A percentile compares a stretch with the other conserved stretches of the same genome.
phyloP scores from a whole-genome alignment of 2,113 vertebrate species.

The Semnopithecus entellus region DNA sequence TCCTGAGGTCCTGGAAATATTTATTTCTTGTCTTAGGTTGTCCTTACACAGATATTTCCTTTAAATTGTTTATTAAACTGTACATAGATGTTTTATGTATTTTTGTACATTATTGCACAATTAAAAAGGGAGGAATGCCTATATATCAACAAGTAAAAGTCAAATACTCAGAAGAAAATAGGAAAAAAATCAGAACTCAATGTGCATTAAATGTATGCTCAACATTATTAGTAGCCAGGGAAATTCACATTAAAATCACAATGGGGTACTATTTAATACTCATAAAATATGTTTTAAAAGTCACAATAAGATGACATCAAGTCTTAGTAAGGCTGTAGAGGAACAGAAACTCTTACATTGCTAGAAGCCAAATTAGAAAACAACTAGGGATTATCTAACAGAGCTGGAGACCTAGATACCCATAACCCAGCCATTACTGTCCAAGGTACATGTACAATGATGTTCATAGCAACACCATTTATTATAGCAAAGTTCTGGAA shows the following conservation, averaged over 20 bases:
- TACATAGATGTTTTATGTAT: not conserved
- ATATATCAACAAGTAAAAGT: not conserved
- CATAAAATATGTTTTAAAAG: not conserved
- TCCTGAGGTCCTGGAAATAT: not conserved
- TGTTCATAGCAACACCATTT: not conserved
- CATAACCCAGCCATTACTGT: not conserved
- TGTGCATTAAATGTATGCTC: not conserved
- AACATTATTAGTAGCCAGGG: not conserved
- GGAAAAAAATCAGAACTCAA: not conserved
- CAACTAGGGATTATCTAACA: not conserved
- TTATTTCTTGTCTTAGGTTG: not conserved
- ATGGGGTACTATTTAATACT: not conserved
- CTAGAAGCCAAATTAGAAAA: not conserved
- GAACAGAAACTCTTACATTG: not conserved
- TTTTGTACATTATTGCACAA: constrained; percentile 6
- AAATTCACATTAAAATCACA: not conserved
- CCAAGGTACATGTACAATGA: not conserved
- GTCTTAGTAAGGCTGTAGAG: not conserved
- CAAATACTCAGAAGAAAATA: not conserved
- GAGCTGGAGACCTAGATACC: not conserved
- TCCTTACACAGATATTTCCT: not conserved
- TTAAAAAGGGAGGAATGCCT: not conserved
- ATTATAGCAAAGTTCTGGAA: not conserved
- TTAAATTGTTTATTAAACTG: not conserved
- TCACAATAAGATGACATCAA: too few relatives aligned